These are phyloP conservation scores for Tachina grossa DNA, from an alignment of 2,888 invertebrate genomes.

Conservation along the genomic window DNA sequence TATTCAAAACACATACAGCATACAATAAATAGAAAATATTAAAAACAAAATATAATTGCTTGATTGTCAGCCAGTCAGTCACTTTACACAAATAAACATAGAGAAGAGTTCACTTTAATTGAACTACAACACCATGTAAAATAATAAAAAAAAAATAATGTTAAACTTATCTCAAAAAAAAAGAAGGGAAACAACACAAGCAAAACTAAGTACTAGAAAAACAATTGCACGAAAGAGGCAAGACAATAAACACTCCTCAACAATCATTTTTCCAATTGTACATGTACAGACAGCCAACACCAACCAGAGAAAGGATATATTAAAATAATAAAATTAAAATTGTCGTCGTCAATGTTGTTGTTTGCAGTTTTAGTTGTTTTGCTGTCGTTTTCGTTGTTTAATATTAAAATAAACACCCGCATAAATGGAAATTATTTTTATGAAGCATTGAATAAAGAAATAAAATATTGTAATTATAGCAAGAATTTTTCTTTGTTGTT, in stretches of 20 bases:
- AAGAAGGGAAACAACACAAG: no score
- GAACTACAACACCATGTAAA: constrained; percentile 32
- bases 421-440: constrained; percentile 32
- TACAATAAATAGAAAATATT: background rate
- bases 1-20: background rate
- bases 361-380: background rate
- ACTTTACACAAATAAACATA: constrained; percentile 21
- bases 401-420: constrained; percentile 48
- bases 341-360: background rate
- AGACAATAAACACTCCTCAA: background rate
- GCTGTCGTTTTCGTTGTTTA: background rate
- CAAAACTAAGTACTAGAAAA: constrained; percentile 5
- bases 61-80: constrained; percentile 16
- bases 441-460: background rate
- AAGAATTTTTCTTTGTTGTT: no score
- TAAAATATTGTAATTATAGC: no score
- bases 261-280: constrained; percentile 7
- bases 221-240: background rate
- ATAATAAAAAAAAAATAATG: constrained; percentile 11
- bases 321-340: constrained; percentile 26
- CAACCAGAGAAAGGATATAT: background rate
- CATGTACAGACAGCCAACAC: background rate
- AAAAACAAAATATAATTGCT: constrained; percentile 2
- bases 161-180: background rate
- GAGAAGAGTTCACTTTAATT: constrained; percentile 43